Percentiles rank a stretch among this genome's conserved stretches.
phyloP scores from a whole-genome alignment of 2,113 vertebrate genomes.

The Nothocercus nigrocapillus region DNA sequence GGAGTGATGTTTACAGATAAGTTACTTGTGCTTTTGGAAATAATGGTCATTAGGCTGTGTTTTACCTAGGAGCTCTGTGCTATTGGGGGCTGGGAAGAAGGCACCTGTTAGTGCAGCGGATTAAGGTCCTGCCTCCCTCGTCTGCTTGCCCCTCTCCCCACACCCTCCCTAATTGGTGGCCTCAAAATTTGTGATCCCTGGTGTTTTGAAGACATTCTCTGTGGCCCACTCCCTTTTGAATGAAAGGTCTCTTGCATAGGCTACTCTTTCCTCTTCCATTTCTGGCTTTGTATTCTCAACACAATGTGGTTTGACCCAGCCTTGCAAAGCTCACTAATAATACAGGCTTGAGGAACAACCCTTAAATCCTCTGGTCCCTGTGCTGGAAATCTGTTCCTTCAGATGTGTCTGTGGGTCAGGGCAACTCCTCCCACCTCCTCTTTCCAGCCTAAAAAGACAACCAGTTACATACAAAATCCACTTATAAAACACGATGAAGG shows the following conservation, averaged over 20 bases:
- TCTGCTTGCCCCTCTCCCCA: neutral
- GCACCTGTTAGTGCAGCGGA: conserved; percentile 25
- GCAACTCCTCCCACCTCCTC: neutral
- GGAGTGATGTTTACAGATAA: conserved; percentile 65
- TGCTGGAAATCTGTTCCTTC: neutral
- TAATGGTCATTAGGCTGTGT: conserved; percentile 48
- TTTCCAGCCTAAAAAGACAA: neutral
- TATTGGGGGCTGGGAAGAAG: neutral
- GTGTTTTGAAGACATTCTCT: neutral
- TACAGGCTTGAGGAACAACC: neutral
- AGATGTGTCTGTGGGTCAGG: neutral
- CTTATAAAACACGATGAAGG: neutral
- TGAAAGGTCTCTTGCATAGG: conserved; percentile 1
- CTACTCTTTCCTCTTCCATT: conserved; percentile 40
- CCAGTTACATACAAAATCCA: rapidly evolving
- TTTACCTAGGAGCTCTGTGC: neutral
- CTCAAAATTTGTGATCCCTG: neutral
- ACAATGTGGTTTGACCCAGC: neutral
- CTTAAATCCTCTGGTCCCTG: neutral
- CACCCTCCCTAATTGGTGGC: neutral
- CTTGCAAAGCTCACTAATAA: conserved; percentile 9
- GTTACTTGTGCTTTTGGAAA: conserved; percentile 64
- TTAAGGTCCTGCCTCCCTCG: neutral
- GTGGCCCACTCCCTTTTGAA: neutral
- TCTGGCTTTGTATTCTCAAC: conserved; percentile 5